These are phyloP conservation scores for Geopemphigus sp. DNA, from an alignment of 1,140 invertebrate species.

Conservation along the genomic window DNA sequence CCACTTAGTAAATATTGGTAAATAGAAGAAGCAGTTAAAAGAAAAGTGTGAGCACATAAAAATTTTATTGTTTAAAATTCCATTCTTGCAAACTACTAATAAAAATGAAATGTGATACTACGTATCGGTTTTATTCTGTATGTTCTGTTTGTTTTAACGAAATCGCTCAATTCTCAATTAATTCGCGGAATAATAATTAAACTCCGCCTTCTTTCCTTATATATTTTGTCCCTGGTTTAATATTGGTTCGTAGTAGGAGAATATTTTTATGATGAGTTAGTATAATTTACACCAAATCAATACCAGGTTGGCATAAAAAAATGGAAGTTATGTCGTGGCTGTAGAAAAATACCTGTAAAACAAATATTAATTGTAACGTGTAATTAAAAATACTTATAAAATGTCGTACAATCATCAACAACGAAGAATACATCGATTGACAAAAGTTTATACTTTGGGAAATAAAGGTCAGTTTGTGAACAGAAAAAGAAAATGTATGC, in stretches of 20 bases:
- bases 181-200: too few relatives aligned
- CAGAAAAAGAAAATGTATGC: background rate
- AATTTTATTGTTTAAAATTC: too few relatives aligned
- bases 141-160: too few relatives aligned
- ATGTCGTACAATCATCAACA: constrained; percentile 3
- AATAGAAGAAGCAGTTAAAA: too few relatives aligned
- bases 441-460: background rate
- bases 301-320: background rate
- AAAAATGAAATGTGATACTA: too few relatives aligned
- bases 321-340: background rate
- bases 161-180: too few relatives aligned
- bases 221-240: background rate
- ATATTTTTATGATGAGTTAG: background rate
- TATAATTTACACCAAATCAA: background rate
- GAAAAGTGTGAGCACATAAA: too few relatives aligned
- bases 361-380: too few relatives aligned
- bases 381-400: background rate
- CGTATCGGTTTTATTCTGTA: too few relatives aligned
- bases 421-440: constrained; percentile 4
- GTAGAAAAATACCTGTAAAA: background rate
- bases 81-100: too few relatives aligned
- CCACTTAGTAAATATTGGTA: too few relatives aligned
- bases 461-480: background rate
- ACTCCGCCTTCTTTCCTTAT: background rate
- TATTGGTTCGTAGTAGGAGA: background rate